Evolutionary conservation across 2,797 vertebrate species (phyloP).

Genomic region (Rhinatrema bivittatum): DNA sequence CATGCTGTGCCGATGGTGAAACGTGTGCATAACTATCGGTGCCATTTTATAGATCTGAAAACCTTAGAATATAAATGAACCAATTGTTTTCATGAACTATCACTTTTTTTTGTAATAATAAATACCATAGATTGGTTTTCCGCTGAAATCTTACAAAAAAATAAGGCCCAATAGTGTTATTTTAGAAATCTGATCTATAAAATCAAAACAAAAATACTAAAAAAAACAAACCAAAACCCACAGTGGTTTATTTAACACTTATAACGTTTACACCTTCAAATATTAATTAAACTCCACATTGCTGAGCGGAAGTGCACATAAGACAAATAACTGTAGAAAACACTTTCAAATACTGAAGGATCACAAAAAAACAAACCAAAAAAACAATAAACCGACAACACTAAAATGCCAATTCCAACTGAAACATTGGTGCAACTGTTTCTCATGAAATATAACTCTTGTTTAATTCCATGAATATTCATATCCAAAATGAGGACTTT

Average conservation of each 20-base stretch:
- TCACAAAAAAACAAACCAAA: constrained; percentile 61
- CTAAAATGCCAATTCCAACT: constrained; percentile 49
- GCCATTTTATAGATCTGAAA: no score
- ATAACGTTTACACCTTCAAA: constrained; percentile 80
- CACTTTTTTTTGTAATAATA: no score
- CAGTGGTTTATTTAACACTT: constrained; percentile 89
- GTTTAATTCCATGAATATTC: constrained; percentile 64
- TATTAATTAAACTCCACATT: constrained; percentile 73
- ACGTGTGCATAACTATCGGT: no score
- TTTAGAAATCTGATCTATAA: no score
- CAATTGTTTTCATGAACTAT: no score
- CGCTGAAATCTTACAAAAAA: no score
- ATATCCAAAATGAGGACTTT: constrained; percentile 60
- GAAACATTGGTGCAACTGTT: constrained; percentile 55
- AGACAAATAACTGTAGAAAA: constrained; percentile 61
- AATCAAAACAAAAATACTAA: no score
- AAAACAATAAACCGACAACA: constrained; percentile 59
- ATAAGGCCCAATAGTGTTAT: no score
- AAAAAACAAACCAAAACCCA: constrained; percentile 70
- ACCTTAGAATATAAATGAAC: no score
- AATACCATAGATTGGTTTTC: no score
- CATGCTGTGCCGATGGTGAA: no score
- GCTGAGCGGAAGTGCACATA: constrained; percentile 75
- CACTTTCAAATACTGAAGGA: constrained; percentile 55
- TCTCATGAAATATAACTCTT: constrained; percentile 56